Percentiles rank a stretch among this genome's conserved stretches.
These are phyloP conservation scores for Enteromius viviparus DNA, from an alignment of 2,797 vertebrate genomes.

Conservation along the genomic window DNA sequence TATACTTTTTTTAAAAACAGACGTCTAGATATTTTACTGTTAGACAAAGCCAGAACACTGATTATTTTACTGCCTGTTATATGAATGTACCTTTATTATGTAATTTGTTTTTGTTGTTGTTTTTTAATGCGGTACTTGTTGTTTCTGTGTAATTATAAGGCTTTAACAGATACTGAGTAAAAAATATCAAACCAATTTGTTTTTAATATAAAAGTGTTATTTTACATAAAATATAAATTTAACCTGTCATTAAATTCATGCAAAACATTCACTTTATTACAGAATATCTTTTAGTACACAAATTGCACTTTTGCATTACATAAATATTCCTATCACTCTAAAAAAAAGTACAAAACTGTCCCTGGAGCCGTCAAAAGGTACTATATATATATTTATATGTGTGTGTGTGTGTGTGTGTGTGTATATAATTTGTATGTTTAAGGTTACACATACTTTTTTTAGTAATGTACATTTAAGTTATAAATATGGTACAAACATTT, in stretches of 20 bases:
- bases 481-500: background rate
- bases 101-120: too few relatives aligned
- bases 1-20: too few relatives aligned
- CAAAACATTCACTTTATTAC: slow-evolving; percentile 3
- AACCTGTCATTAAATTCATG: background rate
- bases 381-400: background rate
- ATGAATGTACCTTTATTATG: too few relatives aligned
- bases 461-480: background rate
- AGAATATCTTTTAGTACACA: background rate
- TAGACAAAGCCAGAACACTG: too few relatives aligned
- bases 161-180: background rate
- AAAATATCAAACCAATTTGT: background rate
- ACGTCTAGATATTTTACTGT: too few relatives aligned
- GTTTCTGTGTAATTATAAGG: background rate
- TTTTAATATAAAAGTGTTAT: background rate
- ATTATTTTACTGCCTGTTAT: too few relatives aligned
- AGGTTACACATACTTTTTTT: background rate
- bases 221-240: background rate
- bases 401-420: too few relatives aligned
- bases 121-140: background rate
- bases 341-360: too few relatives aligned
- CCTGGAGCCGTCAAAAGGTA: background rate
- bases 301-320: background rate
- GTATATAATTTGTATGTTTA: background rate
- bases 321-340: too few relatives aligned